Conservation (phyloP, 1,140 invertebrate species). For the Drosophila novamexicana region DNA sequence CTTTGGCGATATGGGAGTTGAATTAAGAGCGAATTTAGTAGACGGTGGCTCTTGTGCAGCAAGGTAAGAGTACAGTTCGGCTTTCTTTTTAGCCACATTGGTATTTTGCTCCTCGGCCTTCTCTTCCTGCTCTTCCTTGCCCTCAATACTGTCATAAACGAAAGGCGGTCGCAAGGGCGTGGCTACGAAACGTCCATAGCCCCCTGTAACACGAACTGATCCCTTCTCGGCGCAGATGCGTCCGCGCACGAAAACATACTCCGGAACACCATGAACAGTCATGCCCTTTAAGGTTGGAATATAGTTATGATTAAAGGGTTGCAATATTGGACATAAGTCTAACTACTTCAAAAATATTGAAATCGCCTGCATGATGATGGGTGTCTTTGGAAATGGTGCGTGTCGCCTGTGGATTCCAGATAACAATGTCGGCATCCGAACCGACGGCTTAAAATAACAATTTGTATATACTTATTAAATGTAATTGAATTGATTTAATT, state of each 20-base stretch:
- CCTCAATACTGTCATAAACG: conserved; percentile 84
- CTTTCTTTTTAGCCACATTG: conserved; percentile 78
- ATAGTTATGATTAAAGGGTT: not conserved
- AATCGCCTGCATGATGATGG: conserved; percentile 97
- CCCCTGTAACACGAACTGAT: conserved; percentile 94
- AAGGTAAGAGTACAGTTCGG: conserved; percentile 76
- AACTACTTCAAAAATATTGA: conserved; percentile 97
- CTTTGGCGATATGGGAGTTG: conserved; percentile 51
- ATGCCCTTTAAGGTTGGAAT: conserved; percentile 86
- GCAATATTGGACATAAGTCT: no score
- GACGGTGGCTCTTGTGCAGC: conserved; percentile 56
- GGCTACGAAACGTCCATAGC: conserved; percentile 86
- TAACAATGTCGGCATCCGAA: conserved; percentile 98
- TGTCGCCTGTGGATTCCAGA: conserved; percentile 96
- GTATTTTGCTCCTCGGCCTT: conserved; percentile 52
- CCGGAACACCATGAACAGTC: conserved; percentile 93
- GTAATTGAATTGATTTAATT: no score
- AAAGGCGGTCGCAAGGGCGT: conserved; percentile 84
- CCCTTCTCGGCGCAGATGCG: conserved; percentile 96
- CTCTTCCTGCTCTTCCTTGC: conserved; percentile 27
- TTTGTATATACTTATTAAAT: no score
- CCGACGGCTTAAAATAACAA: conserved; percentile 86
- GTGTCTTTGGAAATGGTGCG: conserved; percentile 95
- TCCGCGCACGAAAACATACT: conserved; percentile 95
- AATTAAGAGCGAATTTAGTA: conserved; percentile 52